These are phyloP conservation scores for Drosophila murphyi DNA, from an alignment of 1,140 invertebrate genomes.

Conservation along the genomic window DNA sequence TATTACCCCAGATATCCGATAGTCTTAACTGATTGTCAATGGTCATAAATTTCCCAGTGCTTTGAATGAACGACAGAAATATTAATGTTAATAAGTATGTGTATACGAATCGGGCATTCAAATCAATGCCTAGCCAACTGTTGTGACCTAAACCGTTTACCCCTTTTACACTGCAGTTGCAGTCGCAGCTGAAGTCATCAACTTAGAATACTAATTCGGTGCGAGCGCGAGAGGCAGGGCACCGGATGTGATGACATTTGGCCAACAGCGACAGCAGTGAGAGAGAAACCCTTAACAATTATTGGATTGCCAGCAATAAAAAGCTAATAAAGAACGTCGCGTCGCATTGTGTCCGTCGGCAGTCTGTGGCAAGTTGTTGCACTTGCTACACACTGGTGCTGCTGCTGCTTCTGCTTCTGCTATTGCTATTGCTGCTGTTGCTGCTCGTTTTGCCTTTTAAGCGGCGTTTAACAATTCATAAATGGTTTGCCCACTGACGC, in stretches of 20 bases:
- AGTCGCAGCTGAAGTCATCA: slow-evolving; percentile 36
- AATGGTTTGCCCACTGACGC: slow-evolving; percentile 72
- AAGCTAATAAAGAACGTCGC: slow-evolving; percentile 75
- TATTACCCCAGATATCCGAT: slow-evolving; percentile 82
- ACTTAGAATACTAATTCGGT: slow-evolving; percentile 81
- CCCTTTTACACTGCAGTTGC: slow-evolving; percentile 44
- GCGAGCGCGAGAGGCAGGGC: slow-evolving; percentile 47
- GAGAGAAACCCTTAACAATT: slow-evolving; percentile 61
- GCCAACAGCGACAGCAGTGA: slow-evolving; percentile 38
- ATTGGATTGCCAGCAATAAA: slow-evolving; percentile 80
- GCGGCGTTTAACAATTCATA: slow-evolving; percentile 80
- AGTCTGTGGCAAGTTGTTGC: slow-evolving; percentile 48
- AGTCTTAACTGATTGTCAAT: slow-evolving; percentile 80
- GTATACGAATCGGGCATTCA: slow-evolving; percentile 69
- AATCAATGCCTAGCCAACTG: slow-evolving; percentile 56
- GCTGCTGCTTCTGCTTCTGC: slow-evolving; percentile 2
- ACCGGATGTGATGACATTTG: slow-evolving; percentile 81
- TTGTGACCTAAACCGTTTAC: slow-evolving; percentile 13
- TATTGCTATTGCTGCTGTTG: neutral
- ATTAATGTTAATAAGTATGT: slow-evolving; percentile 65
- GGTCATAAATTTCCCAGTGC: slow-evolving; percentile 68
- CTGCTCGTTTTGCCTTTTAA: slow-evolving; percentile 24
- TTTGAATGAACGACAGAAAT: slow-evolving; percentile 66
- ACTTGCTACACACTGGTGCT: slow-evolving; percentile 33
- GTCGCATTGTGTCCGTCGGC: slow-evolving; percentile 6